These are phyloP conservation scores for Plotosus lineatus DNA, from an alignment of 2,113 vertebrate genomes.

Conservation along the genomic window DNA sequence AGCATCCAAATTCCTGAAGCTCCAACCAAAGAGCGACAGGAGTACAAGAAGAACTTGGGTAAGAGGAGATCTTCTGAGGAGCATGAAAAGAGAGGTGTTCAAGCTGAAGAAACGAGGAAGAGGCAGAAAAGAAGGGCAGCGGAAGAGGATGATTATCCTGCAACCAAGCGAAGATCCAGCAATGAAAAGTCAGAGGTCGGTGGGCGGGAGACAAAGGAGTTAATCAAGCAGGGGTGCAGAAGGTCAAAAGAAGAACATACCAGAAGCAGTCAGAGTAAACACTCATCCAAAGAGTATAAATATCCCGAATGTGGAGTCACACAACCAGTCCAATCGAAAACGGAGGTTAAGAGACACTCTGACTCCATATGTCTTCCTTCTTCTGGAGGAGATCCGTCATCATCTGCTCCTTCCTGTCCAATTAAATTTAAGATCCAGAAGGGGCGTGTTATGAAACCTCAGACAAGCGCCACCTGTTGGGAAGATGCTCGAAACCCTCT, in stretches of 20 bases:
- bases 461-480: background rate
- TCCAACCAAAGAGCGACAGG: slow-evolving; percentile 13
- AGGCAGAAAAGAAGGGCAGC: slow-evolving; percentile 30
- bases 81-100: background rate
- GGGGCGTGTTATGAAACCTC: slow-evolving; percentile 29
- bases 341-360: background rate
- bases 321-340: background rate
- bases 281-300: slow-evolving; percentile 19
- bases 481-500: background rate
- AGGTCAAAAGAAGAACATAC: background rate
- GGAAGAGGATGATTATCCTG: slow-evolving; percentile 25
- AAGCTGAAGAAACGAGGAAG: slow-evolving; percentile 24
- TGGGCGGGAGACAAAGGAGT: slow-evolving; percentile 7
- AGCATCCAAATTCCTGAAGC: background rate
- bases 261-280: background rate
- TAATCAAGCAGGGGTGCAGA: background rate
- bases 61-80: slow-evolving; percentile 9
- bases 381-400: background rate
- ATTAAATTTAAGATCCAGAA: slow-evolving; percentile 66
- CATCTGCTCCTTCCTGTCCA: background rate
- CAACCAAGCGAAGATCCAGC: slow-evolving; percentile 15
- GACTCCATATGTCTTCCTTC: background rate
- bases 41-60: background rate
- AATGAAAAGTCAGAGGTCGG: slow-evolving; percentile 28
- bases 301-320: background rate